Percentiles rank a stretch among this genome's conserved stretches.
Evolutionary conservation across 2,888 invertebrate genomes (phyloP).

Genomic region (Yponomeuta malinellus): DNA sequence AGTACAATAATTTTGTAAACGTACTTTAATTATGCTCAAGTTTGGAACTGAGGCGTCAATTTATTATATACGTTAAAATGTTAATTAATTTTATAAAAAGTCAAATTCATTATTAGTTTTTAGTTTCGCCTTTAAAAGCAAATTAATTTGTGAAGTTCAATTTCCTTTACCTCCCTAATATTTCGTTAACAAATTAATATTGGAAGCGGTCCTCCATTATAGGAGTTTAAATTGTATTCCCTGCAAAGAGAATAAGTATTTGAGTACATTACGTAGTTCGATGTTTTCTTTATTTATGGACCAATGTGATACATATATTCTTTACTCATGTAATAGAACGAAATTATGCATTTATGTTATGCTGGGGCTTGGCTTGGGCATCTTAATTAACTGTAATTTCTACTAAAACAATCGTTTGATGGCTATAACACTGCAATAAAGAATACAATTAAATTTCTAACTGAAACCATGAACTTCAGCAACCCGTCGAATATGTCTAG

Average conservation of each 20-base stretch:
- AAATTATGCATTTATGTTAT: no score
- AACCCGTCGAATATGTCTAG: no score
- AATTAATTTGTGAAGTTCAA: slow-evolving; percentile 16
- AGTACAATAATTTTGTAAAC: slow-evolving; percentile 23
- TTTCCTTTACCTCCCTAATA: background rate
- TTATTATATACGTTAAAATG: slow-evolving; percentile 19
- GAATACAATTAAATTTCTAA: no score
- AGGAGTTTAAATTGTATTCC: background rate
- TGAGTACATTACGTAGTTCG: background rate
- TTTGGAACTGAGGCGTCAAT: background rate
- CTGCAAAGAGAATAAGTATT: background rate
- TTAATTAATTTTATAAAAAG: slow-evolving; percentile 23
- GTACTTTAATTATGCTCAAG: background rate
- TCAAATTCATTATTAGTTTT: slow-evolving; percentile 19
- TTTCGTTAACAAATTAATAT: no score
- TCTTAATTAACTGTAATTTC: no score
- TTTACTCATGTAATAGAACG: no score
- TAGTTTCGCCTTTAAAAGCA: slow-evolving; percentile 28
- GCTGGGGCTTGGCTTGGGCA: no score
- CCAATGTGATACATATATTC: background rate
- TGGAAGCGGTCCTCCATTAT: background rate
- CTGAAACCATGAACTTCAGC: no score
- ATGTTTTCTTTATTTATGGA: background rate
- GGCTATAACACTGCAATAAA: no score
- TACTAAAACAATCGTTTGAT: no score